Base-by-base conservation (phyloP, 2,888 invertebrate genomes). In the Agonum fuliginosum region DNA sequence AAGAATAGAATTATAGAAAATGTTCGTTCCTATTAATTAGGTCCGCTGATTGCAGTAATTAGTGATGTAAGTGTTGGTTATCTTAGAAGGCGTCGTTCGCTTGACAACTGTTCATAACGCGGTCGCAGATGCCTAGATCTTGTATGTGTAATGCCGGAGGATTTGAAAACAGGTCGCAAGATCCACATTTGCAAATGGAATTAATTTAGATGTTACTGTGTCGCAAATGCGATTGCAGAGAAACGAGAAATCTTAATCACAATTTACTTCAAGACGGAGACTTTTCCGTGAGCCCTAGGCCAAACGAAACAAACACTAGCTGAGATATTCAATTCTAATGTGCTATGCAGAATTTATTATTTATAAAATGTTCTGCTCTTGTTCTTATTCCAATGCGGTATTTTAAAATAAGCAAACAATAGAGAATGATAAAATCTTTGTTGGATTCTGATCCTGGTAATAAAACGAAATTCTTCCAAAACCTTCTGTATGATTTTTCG, bases 31-130 rank as follows among this genome's bases (percentile, higher is more conserved):
- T 54, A 72, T 41, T 72, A 72, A 72, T 72, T 72, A 72, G 19
- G 14, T 30, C 22, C 10, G 3, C 5, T 19, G 54, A 72, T 72
- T 72, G 72, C 72, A 54, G 72, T 72, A 72, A 72, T 72, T 72
- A 72, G 72, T 20, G 72, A 72, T 69, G 43, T 69, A 41, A 69
- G 37, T 12, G 69, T 69, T 69, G 43, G 37, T 69, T 37, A 67
- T 67, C 22, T 22, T 19, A 20, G 27, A 17, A 48, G 34, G 71
- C 71, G 71, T 51, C 34, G 30, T 12, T 19, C 37, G 54, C 72
- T 72, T 54, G 51, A 54, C 72, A 72, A 54, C 51, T 54, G 72
- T 51, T 72, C 58, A 62, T 62, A 62, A 62, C 58, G 58, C 54
- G 54, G 54, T 54, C 54, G 54, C 58, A 62, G 58, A 62, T 62